Percentiles rank a stretch among this genome's conserved stretches.
phyloP scores from a whole-genome alignment of 1,140 invertebrate genomes.

The Colletes latitarsis region DNA sequence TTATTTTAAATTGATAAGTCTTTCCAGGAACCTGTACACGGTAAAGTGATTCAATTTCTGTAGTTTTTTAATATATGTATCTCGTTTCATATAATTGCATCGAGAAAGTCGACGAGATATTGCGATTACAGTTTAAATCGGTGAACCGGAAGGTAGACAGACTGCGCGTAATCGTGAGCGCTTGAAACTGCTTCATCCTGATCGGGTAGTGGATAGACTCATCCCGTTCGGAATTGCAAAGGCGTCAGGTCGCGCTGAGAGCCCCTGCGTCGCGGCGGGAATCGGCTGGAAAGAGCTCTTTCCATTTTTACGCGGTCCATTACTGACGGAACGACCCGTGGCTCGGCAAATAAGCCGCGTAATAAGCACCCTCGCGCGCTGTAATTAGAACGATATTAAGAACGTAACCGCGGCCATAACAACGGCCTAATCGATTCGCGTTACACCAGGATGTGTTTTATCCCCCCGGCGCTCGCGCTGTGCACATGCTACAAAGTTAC shows the following conservation, averaged over 20 bases:
- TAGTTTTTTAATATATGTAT: no score
- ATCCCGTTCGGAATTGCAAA: no score
- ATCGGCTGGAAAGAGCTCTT: not conserved
- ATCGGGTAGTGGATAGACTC: no score
- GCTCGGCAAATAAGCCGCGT: constrained; percentile 15
- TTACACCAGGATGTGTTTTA: not conserved
- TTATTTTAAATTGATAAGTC: no score
- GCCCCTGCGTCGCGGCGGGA: not conserved
- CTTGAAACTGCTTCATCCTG: no score
- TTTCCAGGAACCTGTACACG: no score
- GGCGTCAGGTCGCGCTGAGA: not conserved
- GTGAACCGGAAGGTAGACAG: no score
- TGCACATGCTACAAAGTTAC: constrained; percentile 22
- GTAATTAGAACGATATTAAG: constrained; percentile 22
- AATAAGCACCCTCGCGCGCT: constrained; percentile 9
- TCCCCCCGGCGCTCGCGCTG: not conserved
- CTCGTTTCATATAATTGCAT: no score
- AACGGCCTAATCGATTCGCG: not conserved
- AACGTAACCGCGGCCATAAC: not conserved
- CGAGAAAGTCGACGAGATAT: no score
- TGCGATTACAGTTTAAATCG: no score
- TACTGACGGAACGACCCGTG: not conserved
- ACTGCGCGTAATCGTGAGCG: no score
- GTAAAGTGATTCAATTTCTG: no score
- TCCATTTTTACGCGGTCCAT: constrained; percentile 17